Percentiles rank a stretch among this genome's conserved stretches.
These are phyloP conservation scores for Drosophila nr. perissopoda DNA, from an alignment of 2,888 invertebrate genomes.

Conservation along the genomic window DNA sequence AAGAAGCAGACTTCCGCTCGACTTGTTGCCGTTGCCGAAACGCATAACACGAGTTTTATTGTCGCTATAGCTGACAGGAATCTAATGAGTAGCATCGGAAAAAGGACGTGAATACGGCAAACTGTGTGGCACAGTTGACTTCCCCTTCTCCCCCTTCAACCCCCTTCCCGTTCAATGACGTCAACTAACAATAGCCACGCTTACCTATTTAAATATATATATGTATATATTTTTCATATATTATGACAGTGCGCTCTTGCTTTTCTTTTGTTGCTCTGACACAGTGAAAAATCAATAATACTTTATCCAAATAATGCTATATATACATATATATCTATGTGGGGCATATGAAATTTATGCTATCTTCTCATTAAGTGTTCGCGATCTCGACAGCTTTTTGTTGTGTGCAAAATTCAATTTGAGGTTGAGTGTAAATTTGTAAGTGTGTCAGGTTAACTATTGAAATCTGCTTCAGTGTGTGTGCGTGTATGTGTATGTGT, in stretches of 20 bases:
- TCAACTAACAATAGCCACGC: constrained; percentile 37
- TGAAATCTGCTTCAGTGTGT: constrained; percentile 20
- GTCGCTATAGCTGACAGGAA: constrained; percentile 38
- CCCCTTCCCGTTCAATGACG: constrained; percentile 8
- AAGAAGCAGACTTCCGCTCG: constrained; percentile 32
- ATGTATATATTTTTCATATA: neutral
- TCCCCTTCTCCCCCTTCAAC: neutral
- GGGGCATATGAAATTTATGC: constrained; percentile 41
- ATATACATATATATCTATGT: constrained; percentile 13
- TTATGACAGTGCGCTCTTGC: constrained; percentile 20
- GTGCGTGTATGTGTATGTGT: constrained; percentile 18
- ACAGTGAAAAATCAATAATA: constrained; percentile 64
- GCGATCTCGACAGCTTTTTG: constrained; percentile 56
- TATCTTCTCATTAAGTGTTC: constrained; percentile 46
- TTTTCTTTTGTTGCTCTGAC: constrained; percentile 6
- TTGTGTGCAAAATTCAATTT: constrained; percentile 70
- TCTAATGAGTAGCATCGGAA: constrained; percentile 44
- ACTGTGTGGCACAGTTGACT: constrained; percentile 46
- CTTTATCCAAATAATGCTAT: constrained; percentile 47
- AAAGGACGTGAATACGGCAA: constrained; percentile 22
- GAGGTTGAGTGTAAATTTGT: constrained; percentile 43
- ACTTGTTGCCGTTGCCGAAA: constrained; percentile 48
- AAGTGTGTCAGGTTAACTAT: constrained; percentile 29
- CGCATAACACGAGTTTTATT: constrained; percentile 38
- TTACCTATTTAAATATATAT: constrained; percentile 9